A percentile compares a stretch with the other conserved stretches of the same genome.
Evolutionary conservation across 2,888 invertebrate genomes (phyloP).

Genomic region (Pogonocherus hispidulus): DNA sequence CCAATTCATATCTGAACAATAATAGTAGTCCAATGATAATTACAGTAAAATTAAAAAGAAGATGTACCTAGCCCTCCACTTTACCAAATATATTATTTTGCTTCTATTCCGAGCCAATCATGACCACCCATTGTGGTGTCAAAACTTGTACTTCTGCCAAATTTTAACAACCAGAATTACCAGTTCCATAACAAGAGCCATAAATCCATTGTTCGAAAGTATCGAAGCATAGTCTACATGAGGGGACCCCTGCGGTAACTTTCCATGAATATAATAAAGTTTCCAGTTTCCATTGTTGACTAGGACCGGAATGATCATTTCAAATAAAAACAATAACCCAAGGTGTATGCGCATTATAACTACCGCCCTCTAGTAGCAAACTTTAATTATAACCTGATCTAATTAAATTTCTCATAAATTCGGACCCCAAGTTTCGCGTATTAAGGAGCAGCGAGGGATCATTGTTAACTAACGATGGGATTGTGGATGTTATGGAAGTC

Average conservation of each 20-base stretch:
- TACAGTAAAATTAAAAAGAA: too few species aligned
- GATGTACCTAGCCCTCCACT: too few species aligned
- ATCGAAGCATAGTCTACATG: not conserved
- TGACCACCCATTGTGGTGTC: not conserved
- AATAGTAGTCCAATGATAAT: too few species aligned
- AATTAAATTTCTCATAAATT: slow-evolving; percentile 62
- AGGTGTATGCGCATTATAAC: slow-evolving; percentile 41
- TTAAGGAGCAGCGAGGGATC: slow-evolving; percentile 54
- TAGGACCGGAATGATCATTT: slow-evolving; percentile 20
- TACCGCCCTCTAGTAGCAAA: slow-evolving; percentile 47
- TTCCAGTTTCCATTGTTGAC: slow-evolving; percentile 19
- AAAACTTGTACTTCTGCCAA: not conserved
- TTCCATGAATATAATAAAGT: slow-evolving; percentile 22
- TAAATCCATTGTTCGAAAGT: slow-evolving; percentile 9
- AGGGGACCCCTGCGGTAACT: slow-evolving; percentile 5
- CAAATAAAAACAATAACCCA: slow-evolving; percentile 56
- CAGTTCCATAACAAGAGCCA: not conserved
- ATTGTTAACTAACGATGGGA: slow-evolving; percentile 56
- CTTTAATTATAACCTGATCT: slow-evolving; percentile 58
- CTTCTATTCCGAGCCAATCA: not conserved
- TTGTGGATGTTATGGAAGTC: slow-evolving; percentile 46
- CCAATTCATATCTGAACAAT: too few species aligned
- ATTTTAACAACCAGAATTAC: not conserved
- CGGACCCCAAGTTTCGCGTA: slow-evolving; percentile 57
- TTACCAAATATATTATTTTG: too few species aligned